Evolutionary conservation across 92 coral and sea anemone species (phyloP), one percentile per base, ranked within the genome.

Genomic region (Paramuricea clavata): DNA sequence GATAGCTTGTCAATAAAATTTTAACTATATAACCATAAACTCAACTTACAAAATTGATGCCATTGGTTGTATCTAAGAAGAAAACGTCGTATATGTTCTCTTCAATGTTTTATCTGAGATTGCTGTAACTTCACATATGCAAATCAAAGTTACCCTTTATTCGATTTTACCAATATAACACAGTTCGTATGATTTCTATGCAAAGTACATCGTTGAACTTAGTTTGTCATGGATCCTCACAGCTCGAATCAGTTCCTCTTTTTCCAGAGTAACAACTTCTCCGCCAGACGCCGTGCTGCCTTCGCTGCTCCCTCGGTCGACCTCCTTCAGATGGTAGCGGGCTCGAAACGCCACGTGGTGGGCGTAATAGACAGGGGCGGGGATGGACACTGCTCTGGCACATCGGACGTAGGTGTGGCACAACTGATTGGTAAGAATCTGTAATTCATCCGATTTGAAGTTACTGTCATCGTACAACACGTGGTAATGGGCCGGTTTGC

Each of bases 311-410:
- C 91, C 81, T 57, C 69, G 62, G 13, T 87, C 90, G n/a, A 69
- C 71, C 31, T 88, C 87, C 11, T 49, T 74, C 60, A 93, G 43
- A 68, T 88, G 95, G 76, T 86, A 87, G 28, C 98, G 81, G 30
- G 98, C 98, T 81, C 98, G 88, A 89, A 92, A 95, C 23, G 98
- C 98, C 77, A 91, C 98, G 84, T 94, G 89, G 68, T 95, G 98
- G 22, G 98, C 98, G 81, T 95, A 95, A 90, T 95, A 95, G 43
- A 95, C 97, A 6, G 97, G 98, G 22, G 98, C 94, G 22, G 98
- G 98, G 78, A 95, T 94, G 10, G 98, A 95, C 86, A 95, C 98
- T 25, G 95, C 86, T 21, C 98, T 88, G 8, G 98, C 93, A 82
- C 98, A 95, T 61, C 98, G 86, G 12, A 93, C 98, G 47, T 94